Base-by-base conservation (phyloP, 2,113 vertebrate genomes). In the Vimba vimba region DNA sequence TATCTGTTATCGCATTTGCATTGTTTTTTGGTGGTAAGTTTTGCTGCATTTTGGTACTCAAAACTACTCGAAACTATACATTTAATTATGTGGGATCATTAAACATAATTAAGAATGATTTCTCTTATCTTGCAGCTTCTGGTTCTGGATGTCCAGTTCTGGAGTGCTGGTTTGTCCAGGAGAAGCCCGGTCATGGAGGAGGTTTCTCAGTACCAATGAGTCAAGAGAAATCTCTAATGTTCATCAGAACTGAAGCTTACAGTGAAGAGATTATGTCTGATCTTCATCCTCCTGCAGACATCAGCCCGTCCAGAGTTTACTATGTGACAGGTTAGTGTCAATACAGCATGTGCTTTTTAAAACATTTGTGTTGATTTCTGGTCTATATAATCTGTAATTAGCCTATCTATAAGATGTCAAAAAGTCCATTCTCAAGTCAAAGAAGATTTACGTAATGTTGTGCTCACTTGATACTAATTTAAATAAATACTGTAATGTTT, bases 141-240 rank as follows among this genome's bases (percentile, higher is more conserved):
- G 83, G 90, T 79, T 86, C 89, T 50, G 89, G 78, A 43, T 95
- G 95, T 52, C 92, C 93, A 0, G 87, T 91, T 81, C 0, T 95
- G 91, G 95, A 95, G 81, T 96, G 95, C 92, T 95, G 93, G 94
- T 94, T 92, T 77, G 91, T 95, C 12, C 92, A 94, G 86, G 95
- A 95, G 86, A 93, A 90, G 27, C 57, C 64, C 0, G 92, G 92
- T 50, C 88, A 90, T 82, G 90, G 94, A 66, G 89, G 90, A 2
- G 93, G 94, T 25, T 90, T 95, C 21, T 89, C 94, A 6, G 87
- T 75, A 6, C 82, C 91, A 0, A 91, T 91, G 9, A 92, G 19
- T n/a, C 95, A 95, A 21, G 94, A 94, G 23, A 94, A 93, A 60
- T 90, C 94, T 0, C 79, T 94, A 6, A 89, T 96, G 30, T 81